Conservation (phyloP, 2,113 vertebrate species). For the Ciconia maguari region DNA sequence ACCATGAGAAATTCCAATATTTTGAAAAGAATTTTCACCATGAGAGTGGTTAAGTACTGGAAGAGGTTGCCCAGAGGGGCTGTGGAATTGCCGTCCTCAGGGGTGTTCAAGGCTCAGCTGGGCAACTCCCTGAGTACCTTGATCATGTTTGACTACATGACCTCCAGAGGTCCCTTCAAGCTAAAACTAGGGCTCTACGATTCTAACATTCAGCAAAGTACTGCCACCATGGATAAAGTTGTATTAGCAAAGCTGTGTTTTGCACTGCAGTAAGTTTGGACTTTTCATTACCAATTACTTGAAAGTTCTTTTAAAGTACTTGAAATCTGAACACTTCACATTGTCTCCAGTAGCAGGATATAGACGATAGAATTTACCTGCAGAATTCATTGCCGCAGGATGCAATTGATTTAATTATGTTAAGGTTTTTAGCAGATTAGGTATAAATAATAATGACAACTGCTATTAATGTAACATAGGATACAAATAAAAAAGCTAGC, state of each 20-base stretch:
- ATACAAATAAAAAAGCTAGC: slow-evolving; percentile 16
- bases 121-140: neutral
- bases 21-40: neutral
- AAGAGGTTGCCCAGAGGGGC: neutral
- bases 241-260: neutral
- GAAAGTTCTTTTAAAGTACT: neutral
- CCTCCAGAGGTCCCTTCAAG: neutral
- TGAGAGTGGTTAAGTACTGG: neutral
- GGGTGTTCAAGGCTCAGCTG: neutral
- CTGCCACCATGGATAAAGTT: neutral
- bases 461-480: neutral
- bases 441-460: slow-evolving; percentile 6
- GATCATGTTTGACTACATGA: neutral
- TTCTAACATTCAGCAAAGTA: neutral
- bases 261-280: neutral
- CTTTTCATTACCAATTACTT: neutral
- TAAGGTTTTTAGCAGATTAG: neutral
- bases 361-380: neutral
- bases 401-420: slow-evolving; percentile 35
- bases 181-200: neutral
- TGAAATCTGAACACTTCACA: neutral
- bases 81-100: neutral
- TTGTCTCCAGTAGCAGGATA: neutral
- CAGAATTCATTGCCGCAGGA: slow-evolving; percentile 26
- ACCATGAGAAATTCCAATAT: neutral